Conservation (phyloP, 1,140 invertebrate species). For the Drosophila tropicalis region DNA sequence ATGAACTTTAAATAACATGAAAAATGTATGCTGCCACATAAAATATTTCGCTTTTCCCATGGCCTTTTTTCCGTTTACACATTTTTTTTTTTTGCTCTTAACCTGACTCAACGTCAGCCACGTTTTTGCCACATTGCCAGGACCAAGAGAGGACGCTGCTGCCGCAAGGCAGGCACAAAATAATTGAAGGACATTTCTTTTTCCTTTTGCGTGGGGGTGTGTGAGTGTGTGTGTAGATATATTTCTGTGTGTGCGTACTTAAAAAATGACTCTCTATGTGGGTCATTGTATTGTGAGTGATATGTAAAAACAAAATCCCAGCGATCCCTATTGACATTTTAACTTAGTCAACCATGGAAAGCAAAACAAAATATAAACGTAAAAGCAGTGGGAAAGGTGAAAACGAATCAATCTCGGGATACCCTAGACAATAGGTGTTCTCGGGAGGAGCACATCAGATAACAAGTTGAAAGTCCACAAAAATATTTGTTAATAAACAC, state of each 20-base stretch:
- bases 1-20: conserved; percentile 73
- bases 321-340: conserved; percentile 55
- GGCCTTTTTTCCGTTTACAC: conserved; percentile 23
- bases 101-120: conserved; percentile 39
- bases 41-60: conserved; percentile 39
- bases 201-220: conserved; percentile 18
- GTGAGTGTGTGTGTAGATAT: not conserved
- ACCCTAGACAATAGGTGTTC: not conserved
- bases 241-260: conserved; percentile 1
- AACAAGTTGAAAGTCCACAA: too few species aligned
- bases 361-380: conserved; percentile 5
- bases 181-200: conserved; percentile 49
- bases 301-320: conserved; percentile 37
- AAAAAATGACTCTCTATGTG: conserved; percentile 39
- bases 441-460: too few species aligned
- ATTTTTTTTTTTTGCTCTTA: conserved; percentile 28
- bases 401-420: not conserved
- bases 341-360: conserved; percentile 26
- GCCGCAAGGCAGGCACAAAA: conserved; percentile 26
- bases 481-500: too few species aligned
- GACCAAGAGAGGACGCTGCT: not conserved
- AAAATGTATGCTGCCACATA: conserved; percentile 53
- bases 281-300: conserved; percentile 35
- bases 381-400: not conserved
- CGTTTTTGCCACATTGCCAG: conserved; percentile 4